Base-by-base conservation (phyloP, 92 coral and sea anemone species). In the Heteractis magnifica region DNA sequence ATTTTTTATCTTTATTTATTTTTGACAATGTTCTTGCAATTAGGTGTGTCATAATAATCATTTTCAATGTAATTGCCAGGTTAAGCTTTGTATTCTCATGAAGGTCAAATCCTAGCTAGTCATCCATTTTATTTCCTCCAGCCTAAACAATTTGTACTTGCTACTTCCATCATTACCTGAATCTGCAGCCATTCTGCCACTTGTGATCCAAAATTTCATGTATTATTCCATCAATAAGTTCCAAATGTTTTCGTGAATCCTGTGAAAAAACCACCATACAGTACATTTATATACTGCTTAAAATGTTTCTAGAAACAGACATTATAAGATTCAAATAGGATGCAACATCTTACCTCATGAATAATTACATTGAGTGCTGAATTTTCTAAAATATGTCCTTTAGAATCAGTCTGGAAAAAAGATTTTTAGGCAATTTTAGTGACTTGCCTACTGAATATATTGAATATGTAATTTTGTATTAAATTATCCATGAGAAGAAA, bases 141-240 rank as follows among this genome's bases (percentile, higher is more conserved):
- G 13, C 1, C 58, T 53, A 53, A 2, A 34, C 3, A 34, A 34
- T 34, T 34, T 12, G 7, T 21, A 6, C 8, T 6, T 44, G 20
- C 21, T 15, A 6, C 1, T 9, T 20, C 6, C 16, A 10, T 11
- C 15, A 51, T 65, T 51, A 93, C 97, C 97, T 86, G 44, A 77
- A 91, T 51, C 94, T 90, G 74, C 98, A 93, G 60, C 91, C 93
- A 84, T 82, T 86, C 51, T 77, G 82, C 98, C 98, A 93, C 78
- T 93, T 93, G 71, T 91, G 95, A 49, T 82, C 82, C 85, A 93
- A 88, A 84, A 93, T 77, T 51, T 91, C 87, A 88, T 89, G 84
- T 11, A 93, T 83, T 64, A 93, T 93, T 58, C 98, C 98, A 89
- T 93, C 94, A 60, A 91, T 80, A 6, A 93, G 92, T 44, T 82